Conservation (phyloP, 2,797 vertebrate genomes). For the Hapalemur alaotrensis region DNA sequence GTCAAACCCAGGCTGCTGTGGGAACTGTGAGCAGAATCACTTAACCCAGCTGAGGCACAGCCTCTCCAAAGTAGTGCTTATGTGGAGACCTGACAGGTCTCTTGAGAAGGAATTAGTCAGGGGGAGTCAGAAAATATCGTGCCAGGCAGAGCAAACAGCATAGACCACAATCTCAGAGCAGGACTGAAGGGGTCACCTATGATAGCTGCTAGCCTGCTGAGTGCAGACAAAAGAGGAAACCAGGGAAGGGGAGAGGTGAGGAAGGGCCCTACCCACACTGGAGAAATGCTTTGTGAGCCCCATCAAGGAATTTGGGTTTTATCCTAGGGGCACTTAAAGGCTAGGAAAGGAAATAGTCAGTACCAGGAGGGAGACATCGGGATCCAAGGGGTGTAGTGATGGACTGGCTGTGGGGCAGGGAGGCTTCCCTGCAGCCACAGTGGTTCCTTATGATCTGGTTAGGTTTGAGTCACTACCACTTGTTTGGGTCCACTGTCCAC, state of each 20-base stretch:
- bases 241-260: background rate
- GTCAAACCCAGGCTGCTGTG: background rate
- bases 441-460: background rate
- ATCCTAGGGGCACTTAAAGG: background rate
- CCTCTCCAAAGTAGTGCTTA: background rate
- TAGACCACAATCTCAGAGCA: conserved; percentile 11
- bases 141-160: background rate
- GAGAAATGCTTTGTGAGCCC: background rate
- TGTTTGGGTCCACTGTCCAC: background rate
- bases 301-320: background rate
- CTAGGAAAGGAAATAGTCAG: background rate
- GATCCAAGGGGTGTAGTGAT: background rate
- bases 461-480: background rate
- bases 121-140: background rate
- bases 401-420: background rate
- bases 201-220: background rate
- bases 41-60: background rate
- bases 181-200: background rate
- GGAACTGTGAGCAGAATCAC: background rate
- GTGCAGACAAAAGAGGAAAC: background rate
- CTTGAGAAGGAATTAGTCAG: background rate
- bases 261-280: background rate
- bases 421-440: background rate
- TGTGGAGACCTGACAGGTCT: background rate
- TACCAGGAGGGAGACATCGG: background rate